A percentile compares a stretch with the other conserved stretches of the same genome.
Evolutionary conservation across 2,888 invertebrate genomes (phyloP).

Genomic region (Heliconius sara): DNA sequence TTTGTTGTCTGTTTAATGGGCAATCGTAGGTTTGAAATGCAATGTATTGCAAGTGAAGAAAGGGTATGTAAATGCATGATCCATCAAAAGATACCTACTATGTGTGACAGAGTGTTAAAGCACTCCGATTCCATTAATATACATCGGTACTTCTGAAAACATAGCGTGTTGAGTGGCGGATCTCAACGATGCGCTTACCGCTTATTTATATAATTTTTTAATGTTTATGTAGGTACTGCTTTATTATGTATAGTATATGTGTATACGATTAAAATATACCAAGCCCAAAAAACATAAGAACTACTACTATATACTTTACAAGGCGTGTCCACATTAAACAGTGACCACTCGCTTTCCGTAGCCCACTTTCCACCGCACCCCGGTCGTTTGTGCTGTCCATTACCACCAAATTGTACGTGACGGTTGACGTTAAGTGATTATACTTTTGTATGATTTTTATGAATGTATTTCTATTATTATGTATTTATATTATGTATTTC

Average conservation of each 20-base stretch:
- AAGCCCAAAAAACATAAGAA: not conserved
- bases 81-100: no score
- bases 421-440: slow-evolving; percentile 2
- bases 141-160: not conserved
- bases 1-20: not conserved
- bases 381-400: slow-evolving; percentile 48
- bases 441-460: slow-evolving; percentile 1
- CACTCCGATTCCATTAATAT: no score
- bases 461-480: no score
- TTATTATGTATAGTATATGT: no score
- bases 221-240: no score
- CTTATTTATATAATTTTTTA: no score
- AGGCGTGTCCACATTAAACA: slow-evolving; percentile 27
- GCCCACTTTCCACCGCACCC: slow-evolving; percentile 59
- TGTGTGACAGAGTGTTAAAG: not conserved
- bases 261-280: not conserved
- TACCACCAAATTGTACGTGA: slow-evolving; percentile 14
- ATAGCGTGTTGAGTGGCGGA: not conserved
- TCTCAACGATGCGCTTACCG: not conserved
- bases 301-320: not conserved
- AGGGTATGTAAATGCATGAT: no score
- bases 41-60: not conserved
- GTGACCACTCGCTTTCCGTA: slow-evolving; percentile 50
- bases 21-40: not conserved
- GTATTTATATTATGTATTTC: no score